Percentiles rank a stretch among this genome's conserved stretches.
phyloP scores from a whole-genome alignment of 2,797 vertebrate species.

The Protonibea diacanthus region DNA sequence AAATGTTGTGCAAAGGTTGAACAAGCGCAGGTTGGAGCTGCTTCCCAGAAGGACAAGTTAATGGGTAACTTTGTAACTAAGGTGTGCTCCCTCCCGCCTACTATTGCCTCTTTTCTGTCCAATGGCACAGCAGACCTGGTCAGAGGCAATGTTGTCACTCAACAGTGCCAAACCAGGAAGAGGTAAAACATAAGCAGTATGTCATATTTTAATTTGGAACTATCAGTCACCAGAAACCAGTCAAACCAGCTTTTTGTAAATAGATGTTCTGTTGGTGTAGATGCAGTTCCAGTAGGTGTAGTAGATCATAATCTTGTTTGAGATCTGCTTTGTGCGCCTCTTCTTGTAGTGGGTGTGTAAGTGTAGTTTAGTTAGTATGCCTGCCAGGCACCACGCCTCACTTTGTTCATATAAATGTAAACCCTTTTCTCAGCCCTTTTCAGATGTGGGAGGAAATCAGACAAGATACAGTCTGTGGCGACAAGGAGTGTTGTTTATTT shows the following conservation, averaged over 20 bases:
- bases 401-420: conserved; percentile 40
- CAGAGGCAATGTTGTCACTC: conserved; percentile 35
- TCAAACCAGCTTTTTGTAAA: conserved; percentile 26
- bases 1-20: conserved; percentile 84
- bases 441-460: conserved; percentile 48
- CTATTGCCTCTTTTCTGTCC: conserved; percentile 43
- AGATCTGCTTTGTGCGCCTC: neutral
- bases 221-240: neutral
- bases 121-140: conserved; percentile 60
- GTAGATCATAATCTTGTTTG: conserved; percentile 26
- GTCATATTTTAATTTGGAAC: conserved; percentile 13
- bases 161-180: conserved; percentile 60
- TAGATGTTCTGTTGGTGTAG: neutral
- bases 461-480: conserved; percentile 58
- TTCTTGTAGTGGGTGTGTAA: neutral
- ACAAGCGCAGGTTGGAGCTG: conserved; percentile 55
- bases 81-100: conserved; percentile 71
- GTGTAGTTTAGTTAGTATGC: neutral
- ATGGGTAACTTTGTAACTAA: conserved; percentile 81
- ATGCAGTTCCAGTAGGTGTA: neutral
- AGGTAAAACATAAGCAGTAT: conserved; percentile 17
- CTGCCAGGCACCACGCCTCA: conserved; percentile 31
- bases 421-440: conserved; percentile 19
- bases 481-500: conserved; percentile 69
- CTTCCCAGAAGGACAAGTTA: conserved; percentile 80